Percentiles rank a stretch among this genome's conserved stretches.
Conservation (phyloP, 1,140 invertebrate species). For the Pemphigus obesinymphae region DNA sequence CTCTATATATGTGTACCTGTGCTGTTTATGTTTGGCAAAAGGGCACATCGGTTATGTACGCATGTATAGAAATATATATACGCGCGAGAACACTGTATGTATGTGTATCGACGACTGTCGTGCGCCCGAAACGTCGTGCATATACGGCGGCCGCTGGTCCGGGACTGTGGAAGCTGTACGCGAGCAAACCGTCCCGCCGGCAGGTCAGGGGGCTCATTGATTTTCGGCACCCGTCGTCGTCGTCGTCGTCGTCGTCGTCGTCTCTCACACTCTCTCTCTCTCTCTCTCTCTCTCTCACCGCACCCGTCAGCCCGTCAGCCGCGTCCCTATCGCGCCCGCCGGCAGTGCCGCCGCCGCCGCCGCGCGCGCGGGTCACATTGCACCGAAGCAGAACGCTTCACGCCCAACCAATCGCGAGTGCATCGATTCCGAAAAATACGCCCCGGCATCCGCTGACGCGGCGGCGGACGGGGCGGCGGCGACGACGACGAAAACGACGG, state of each 20-base stretch:
- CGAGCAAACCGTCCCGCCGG: constrained; percentile 23
- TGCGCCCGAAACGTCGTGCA: constrained; percentile 6
- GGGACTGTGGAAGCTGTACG: constrained; percentile 39
- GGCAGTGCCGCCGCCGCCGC: not conserved
- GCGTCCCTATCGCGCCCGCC: no score
- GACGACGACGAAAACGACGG: not conserved
- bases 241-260: not conserved
- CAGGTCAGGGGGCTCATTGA: constrained; percentile 41
- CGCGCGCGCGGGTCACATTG: constrained; percentile 18
- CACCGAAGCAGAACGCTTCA: constrained; percentile 41
- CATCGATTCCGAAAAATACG: constrained; percentile 41
- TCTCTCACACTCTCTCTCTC: not conserved
- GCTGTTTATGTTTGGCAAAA: not conserved
- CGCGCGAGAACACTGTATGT: not conserved
- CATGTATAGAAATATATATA: no score
- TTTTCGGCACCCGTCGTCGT: constrained; percentile 36
- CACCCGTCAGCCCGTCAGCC: not conserved
- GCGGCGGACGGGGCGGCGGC: not conserved
- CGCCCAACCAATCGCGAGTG: constrained; percentile 41
- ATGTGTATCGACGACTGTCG: not conserved
- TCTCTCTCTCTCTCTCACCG: not conserved
- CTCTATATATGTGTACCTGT: constrained; percentile 11
- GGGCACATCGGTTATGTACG: constrained; percentile 1
- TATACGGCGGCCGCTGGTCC: constrained; percentile 27
- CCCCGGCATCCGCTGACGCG: not conserved